Evolutionary conservation across 2,888 invertebrate genomes (phyloP), one percentile per base, ranked within the genome.

Genomic region (Catotricha subobsoleta): DNA sequence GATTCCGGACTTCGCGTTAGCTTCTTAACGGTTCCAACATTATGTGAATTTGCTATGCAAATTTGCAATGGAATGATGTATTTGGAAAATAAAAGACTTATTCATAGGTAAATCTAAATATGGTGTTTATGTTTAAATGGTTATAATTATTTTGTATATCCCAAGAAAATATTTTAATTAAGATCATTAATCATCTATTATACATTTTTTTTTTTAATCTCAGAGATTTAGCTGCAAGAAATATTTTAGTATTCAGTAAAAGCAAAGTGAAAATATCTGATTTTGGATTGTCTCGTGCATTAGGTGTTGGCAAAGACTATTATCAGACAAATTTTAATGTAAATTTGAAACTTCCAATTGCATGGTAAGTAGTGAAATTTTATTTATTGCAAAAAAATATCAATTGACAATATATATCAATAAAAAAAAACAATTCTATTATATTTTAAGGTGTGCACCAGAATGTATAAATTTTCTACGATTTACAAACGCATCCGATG

Each of bases 31-130:
- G 83, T 97, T 40, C 74, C 83, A 39, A 83, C 86, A 13, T 70
- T 98, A 21, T 95, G 92, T 65, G 87, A 90, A 63, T 97, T 95
- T 62, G 87, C 92, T 28, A 76, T 84, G 56, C 94, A 95, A 66
- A 91, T 95, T 40, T 88, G 88, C 63, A 87, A 90, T 66, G 98
- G 97, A n/a, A 98, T 98, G 97, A 80, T 83, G 58, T 98, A 97
- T 66, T 69, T 98, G 50, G 95, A 95, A 66, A 80, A 79, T 47
- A 92, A 94, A 66, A 74, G 95, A 60, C 75, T 98, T 54, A 95
- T 98, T 56, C 97, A 98, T 66, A 75, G 80, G 78, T 78, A 63
- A 49, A 46, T 34, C 9, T 28, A 3, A 28, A 29, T 13, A 42
- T 36, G 19, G 18, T 0, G 3, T 18, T 20, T 12, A 25, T 23